A percentile compares a stretch with the other conserved stretches of the same genome.
Evolutionary conservation across 2,797 vertebrate genomes (phyloP).

Genomic region (Menidia menidia): DNA sequence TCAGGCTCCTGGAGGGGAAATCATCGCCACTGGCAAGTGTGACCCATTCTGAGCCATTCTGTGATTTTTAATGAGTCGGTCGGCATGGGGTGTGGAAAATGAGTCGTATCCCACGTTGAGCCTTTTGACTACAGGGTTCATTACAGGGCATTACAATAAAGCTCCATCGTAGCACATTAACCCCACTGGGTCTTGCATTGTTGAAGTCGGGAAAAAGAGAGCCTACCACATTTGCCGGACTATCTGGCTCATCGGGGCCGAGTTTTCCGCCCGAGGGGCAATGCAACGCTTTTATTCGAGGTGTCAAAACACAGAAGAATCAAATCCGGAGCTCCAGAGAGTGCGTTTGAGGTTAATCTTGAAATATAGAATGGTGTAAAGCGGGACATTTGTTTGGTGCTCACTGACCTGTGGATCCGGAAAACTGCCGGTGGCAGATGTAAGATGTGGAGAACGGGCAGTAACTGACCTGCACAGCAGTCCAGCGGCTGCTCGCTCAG

Average conservation of each 20-base stretch:
- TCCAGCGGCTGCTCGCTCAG: background rate
- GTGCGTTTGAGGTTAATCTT: slow-evolving; percentile 15
- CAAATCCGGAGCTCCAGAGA: slow-evolving; percentile 34
- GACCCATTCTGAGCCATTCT: slow-evolving; percentile 30
- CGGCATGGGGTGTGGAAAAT: slow-evolving; percentile 34
- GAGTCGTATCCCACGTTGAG: slow-evolving; percentile 45
- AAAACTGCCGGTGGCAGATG: background rate
- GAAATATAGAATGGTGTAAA: slow-evolving; percentile 9
- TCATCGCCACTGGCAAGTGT: slow-evolving; percentile 26
- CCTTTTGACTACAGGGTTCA: slow-evolving; percentile 48
- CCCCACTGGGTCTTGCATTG: slow-evolving; percentile 44
- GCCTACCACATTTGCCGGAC: slow-evolving; percentile 54
- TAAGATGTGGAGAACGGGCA: background rate
- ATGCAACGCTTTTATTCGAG: slow-evolving; percentile 50
- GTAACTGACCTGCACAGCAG: background rate
- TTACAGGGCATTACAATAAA: slow-evolving; percentile 68
- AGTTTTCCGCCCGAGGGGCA: slow-evolving; percentile 54
- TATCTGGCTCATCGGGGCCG: slow-evolving; percentile 58
- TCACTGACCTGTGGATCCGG: background rate
- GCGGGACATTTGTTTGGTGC: background rate
- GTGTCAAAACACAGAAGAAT: slow-evolving; percentile 37
- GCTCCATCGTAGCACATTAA: slow-evolving; percentile 59
- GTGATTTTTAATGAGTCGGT: slow-evolving; percentile 51
- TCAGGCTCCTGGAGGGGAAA: slow-evolving; percentile 15
- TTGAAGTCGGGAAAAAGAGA: slow-evolving; percentile 59